Base-by-base conservation (phyloP, 2,888 invertebrate species). In the Alloscopus bannaensis region DNA sequence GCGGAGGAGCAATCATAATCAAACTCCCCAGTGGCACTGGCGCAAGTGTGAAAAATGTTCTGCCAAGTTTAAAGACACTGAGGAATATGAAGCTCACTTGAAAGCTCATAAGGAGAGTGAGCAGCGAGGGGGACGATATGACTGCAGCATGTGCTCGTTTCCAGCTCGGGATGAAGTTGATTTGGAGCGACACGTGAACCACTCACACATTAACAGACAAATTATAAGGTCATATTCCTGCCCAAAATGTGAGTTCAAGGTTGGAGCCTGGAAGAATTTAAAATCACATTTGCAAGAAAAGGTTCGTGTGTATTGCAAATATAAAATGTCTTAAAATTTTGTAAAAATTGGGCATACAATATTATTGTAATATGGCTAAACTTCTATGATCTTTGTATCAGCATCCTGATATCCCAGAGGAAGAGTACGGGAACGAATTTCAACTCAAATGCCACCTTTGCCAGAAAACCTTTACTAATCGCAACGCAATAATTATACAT, bases 331-430 rank as follows among this genome's bases (percentile, higher is more conserved):
- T 47, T 47, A 47, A 13, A 13, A 13, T 47, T 47, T n/a, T 3
- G n/a, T 3, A 47, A 6, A 47, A 13, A 13, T 47, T n/a, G 4
- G n/a, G 18, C 11, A 13, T n/a, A 4, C n/a, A 47, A 18, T n/a
- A 24, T 20, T n/a, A 26, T n/a, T 47, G 24, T 2, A 62, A 40
- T 62, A 40, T 16, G 22, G 47, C 26, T 47, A 26, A 65, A 6
- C 3, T 18, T 4, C 18, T 11, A 29, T 18, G 31, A 16, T 36
- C 31, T 52, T 52, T 22, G 6, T 31, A 13, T 0, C 22, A 52
- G 68, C 68, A 68, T 68, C 52, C 68, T 2, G 40, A 68, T 31
- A 8, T 40, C 11, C 13, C 26, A 2, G 20, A 36, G 16, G 52
- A 66, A 6, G 20, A 50, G 20, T 16, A 3, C 13, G 66, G 42